Conservation (phyloP, 2,113 vertebrate genomes). For the Pungitius pungitius region DNA sequence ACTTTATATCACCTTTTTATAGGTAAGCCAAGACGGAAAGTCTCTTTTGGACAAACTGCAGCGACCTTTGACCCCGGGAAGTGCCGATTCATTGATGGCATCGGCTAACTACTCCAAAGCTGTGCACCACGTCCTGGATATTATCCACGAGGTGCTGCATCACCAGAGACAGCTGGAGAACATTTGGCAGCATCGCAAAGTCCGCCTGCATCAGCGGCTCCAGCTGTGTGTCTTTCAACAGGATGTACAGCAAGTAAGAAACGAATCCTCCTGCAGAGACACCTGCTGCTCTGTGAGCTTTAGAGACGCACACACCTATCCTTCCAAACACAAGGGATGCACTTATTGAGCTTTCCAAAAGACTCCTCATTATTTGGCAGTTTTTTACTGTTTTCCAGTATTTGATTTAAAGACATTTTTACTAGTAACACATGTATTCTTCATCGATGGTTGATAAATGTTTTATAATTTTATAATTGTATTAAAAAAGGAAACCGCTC, state of each 20-base stretch:
- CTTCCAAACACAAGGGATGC: neutral
- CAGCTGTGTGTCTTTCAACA: conserved; percentile 98
- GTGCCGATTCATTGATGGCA: conserved; percentile 91
- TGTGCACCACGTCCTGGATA: conserved; percentile 94
- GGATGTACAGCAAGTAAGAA: conserved; percentile 93
- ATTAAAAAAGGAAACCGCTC: neutral
- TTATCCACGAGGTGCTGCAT: conserved; percentile 96
- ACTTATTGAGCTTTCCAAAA: neutral
- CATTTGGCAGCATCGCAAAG: conserved; percentile 98
- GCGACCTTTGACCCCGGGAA: conserved; percentile 93
- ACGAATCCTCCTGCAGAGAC: neutral
- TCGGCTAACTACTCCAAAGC: conserved; percentile 98
- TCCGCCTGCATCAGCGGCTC: conserved; percentile 94
- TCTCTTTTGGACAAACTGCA: conserved; percentile 96
- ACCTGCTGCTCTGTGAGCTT: neutral
- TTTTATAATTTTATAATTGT: too few relatives aligned
- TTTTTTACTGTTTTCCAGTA: neutral
- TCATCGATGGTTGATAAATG: neutral
- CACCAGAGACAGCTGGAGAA: conserved; percentile 97
- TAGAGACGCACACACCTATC: neutral
- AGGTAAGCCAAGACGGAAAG: conserved; percentile 99
- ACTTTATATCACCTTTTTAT: conserved; percentile 6
- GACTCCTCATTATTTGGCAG: neutral
- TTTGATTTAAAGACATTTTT: neutral
- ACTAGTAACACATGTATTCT: neutral